Evolutionary conservation across 2,888 invertebrate genomes (phyloP).

Genomic region (Drosophila ochracea): DNA sequence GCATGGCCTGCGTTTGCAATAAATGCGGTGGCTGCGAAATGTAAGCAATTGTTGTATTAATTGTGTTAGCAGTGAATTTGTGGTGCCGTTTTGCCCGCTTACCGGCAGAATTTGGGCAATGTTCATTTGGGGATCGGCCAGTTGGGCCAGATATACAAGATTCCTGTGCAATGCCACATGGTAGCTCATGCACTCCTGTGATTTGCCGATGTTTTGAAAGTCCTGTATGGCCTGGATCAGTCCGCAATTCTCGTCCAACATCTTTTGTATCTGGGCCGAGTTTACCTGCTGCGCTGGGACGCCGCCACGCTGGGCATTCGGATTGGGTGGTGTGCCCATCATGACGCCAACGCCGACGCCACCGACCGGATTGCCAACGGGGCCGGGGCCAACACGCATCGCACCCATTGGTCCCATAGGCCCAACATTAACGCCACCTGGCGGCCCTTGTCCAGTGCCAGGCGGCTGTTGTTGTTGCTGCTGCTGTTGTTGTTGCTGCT

Average conservation of each 20-base stretch:
- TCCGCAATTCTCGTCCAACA: conserved; percentile 98
- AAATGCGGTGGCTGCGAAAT: conserved; percentile 87
- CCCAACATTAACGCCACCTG: conserved; percentile 58
- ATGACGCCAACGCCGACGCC: conserved; percentile 66
- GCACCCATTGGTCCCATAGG: conserved; percentile 71
- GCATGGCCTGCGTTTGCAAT: conserved; percentile 84
- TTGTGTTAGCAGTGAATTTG: background rate
- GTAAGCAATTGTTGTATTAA: background rate
- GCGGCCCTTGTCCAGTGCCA: conserved; percentile 66
- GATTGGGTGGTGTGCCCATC: conserved; percentile 83
- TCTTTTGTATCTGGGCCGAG: conserved; percentile 95
- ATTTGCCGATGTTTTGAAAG: conserved; percentile 97
- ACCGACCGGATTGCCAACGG: conserved; percentile 56
- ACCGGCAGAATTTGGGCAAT: conserved; percentile 95
- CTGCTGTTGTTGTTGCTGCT: conserved; percentile 37
- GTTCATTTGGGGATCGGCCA: conserved; percentile 98
- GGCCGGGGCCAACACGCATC: conserved; percentile 73
- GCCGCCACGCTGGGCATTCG: conserved; percentile 74
- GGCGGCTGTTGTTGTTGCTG: conserved; percentile 59
- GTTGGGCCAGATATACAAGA: conserved; percentile 96
- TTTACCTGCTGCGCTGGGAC: conserved; percentile 89
- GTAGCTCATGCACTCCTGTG: conserved; percentile 96
- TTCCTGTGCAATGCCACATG: conserved; percentile 98
- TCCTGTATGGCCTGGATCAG: conserved; percentile 98
- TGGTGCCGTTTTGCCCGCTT: conserved; percentile 82